Evolutionary conservation across 1,140 invertebrate genomes (phyloP).

Genomic region (Parapsyche elsis): DNA sequence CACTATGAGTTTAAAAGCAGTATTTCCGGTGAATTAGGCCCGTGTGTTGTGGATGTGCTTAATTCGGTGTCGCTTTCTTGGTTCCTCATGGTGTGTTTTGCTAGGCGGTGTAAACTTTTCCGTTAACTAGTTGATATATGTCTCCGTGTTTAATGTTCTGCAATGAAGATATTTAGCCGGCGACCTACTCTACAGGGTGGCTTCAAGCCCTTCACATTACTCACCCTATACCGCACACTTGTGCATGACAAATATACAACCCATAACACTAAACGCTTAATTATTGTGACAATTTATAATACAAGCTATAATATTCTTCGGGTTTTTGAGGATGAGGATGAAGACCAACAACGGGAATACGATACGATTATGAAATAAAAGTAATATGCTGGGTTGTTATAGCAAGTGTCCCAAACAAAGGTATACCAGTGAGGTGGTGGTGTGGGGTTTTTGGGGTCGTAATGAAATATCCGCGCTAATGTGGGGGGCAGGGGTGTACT

Average conservation of each 20-base stretch:
- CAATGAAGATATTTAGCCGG: constrained; percentile 49
- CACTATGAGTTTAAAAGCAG: background rate
- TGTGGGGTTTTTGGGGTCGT: background rate
- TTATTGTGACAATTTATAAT: no score
- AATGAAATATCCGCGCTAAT: constrained; percentile 54
- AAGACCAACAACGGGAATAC: no score
- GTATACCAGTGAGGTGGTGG: background rate
- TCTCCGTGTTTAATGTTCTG: constrained; percentile 53
- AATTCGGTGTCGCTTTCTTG: constrained; percentile 27
- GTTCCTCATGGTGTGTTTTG: constrained; percentile 43
- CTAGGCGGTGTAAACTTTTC: constrained; percentile 38
- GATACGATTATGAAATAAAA: no score
- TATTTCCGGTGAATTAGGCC: background rate
- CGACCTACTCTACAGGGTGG: background rate
- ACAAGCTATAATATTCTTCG: no score
- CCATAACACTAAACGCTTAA: no score
- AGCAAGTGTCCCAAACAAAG: no score
- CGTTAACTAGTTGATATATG: constrained; percentile 52
- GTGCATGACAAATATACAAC: no score
- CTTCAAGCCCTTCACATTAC: background rate
- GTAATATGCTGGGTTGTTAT: no score
- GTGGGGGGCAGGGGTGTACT: constrained; percentile 34
- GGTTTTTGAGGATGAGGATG: no score
- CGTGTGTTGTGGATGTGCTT: constrained; percentile 17
- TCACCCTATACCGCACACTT: background rate